Evolutionary conservation across 2,113 vertebrate genomes (phyloP).

Genomic region (Menura novaehollandiae): DNA sequence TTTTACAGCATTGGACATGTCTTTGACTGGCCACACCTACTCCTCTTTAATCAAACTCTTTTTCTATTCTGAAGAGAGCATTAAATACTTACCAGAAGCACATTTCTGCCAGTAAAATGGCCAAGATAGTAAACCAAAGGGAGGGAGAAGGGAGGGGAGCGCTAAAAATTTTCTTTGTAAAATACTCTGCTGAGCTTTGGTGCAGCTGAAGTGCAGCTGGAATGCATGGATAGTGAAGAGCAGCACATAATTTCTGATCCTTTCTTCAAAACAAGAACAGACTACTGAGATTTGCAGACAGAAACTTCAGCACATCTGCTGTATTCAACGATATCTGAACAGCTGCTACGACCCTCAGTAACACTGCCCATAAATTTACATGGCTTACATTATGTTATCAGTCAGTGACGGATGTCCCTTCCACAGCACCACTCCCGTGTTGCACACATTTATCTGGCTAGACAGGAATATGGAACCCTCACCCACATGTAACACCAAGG

Average conservation of each 20-base stretch:
- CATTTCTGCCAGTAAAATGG: neutral
- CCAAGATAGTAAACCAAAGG: neutral
- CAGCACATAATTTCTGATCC: neutral
- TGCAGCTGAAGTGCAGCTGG: neutral
- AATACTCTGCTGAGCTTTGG: neutral
- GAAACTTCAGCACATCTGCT: neutral
- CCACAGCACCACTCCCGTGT: neutral
- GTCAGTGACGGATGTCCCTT: neutral
- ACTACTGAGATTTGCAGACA: neutral
- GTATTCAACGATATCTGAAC: neutral
- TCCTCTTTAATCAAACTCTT: neutral
- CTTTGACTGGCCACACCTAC: neutral
- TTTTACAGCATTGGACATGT: neutral
- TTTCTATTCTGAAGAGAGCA: neutral
- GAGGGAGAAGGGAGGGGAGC: rapidly evolving
- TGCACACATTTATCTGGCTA: neutral
- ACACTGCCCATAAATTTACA: neutral
- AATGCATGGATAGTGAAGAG: neutral
- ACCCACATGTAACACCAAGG: neutral
- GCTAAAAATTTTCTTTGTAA: neutral
- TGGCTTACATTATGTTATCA: neutral
- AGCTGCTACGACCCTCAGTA: neutral
- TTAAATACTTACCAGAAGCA: neutral
- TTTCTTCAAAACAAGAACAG: neutral
- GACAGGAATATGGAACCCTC: neutral